A percentile compares a stretch with the other conserved stretches of the same genome.
Conservation (phyloP, 1,140 invertebrate species). For the Theocolax elegans region DNA sequence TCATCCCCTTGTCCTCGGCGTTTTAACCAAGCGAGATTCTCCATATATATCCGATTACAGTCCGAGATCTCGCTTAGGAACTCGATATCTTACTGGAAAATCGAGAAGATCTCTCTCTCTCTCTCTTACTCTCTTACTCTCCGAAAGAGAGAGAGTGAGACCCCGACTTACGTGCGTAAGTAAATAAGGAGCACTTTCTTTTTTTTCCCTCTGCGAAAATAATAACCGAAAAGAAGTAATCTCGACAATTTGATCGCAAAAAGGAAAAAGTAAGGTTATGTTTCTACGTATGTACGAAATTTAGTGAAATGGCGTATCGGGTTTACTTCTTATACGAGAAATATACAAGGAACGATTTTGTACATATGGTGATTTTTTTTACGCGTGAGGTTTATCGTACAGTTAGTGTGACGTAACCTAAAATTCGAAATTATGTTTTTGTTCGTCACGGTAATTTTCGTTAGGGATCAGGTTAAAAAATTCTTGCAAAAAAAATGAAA, state of each 20-base stretch:
- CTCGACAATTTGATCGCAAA: slow-evolving; percentile 13
- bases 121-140: not conserved
- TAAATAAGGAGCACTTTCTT: slow-evolving; percentile 7
- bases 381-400: too few species aligned
- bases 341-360: too few species aligned
- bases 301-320: slow-evolving; percentile 15
- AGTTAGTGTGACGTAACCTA: too few species aligned
- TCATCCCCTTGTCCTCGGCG: not conserved
- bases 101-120: slow-evolving; percentile 31
- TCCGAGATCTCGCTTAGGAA: slow-evolving; percentile 32
- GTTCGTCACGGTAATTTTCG: too few species aligned
- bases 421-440: too few species aligned
- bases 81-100: slow-evolving; percentile 39
- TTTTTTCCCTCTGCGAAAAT: not conserved
- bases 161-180: not conserved
- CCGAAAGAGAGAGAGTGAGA: not conserved
- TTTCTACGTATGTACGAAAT: too few species aligned
- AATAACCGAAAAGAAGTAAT: not conserved
- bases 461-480: too few species aligned
- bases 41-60: slow-evolving; percentile 30
- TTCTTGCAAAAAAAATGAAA: too few species aligned
- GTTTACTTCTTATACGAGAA: too few species aligned
- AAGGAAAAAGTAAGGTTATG: not conserved
- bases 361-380: too few species aligned
- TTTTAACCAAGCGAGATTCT: not conserved